Evolutionary conservation across 30 jellyfish, hydroid and myxozoan genomes (phyloP).

Genomic region (Aurelia sp.): DNA sequence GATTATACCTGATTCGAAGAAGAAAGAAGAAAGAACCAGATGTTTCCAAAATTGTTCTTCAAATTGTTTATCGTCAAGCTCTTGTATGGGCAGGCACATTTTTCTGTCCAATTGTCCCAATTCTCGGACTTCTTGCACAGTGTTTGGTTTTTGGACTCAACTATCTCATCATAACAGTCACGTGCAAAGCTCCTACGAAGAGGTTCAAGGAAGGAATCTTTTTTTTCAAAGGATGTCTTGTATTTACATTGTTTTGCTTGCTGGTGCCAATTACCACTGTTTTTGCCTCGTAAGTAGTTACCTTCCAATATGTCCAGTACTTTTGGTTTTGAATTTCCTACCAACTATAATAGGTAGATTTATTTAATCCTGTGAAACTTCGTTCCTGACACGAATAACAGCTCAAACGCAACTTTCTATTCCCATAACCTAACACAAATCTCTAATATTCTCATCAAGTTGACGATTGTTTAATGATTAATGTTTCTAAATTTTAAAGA

Average conservation of each 20-base stretch:
- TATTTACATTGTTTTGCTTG: slow-evolving; percentile 7
- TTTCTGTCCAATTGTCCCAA: slow-evolving; percentile 69
- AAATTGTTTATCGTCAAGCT: slow-evolving; percentile 64
- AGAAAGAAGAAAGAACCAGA: slow-evolving; percentile 51
- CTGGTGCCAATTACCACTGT: slow-evolving; percentile 23
- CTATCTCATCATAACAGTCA: slow-evolving; percentile 7
- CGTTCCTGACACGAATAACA: no score
- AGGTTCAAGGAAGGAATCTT: slow-evolving; percentile 24
- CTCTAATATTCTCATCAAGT: no score
- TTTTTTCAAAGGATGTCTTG: slow-evolving; percentile 39
- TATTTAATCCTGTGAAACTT: no score
- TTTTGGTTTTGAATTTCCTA: no score
- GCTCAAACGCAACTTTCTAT: no score
- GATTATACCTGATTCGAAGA: slow-evolving; percentile 20
- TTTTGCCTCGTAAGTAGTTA: slow-evolving; percentile 37
- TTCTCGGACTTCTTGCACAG: slow-evolving; percentile 50
- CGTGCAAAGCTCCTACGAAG: slow-evolving; percentile 56
- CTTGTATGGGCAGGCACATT: slow-evolving; percentile 75
- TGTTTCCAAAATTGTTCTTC: slow-evolving; percentile 54
- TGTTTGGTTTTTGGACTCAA: background rate
- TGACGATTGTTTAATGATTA: no score
- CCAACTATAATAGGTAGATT: no score
- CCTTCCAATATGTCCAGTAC: background rate
- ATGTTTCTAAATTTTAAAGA: no score
- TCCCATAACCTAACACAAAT: no score